These are phyloP conservation scores for Galago senegalensis DNA, from an alignment of 2,797 vertebrate species.

Conservation along the genomic window DNA sequence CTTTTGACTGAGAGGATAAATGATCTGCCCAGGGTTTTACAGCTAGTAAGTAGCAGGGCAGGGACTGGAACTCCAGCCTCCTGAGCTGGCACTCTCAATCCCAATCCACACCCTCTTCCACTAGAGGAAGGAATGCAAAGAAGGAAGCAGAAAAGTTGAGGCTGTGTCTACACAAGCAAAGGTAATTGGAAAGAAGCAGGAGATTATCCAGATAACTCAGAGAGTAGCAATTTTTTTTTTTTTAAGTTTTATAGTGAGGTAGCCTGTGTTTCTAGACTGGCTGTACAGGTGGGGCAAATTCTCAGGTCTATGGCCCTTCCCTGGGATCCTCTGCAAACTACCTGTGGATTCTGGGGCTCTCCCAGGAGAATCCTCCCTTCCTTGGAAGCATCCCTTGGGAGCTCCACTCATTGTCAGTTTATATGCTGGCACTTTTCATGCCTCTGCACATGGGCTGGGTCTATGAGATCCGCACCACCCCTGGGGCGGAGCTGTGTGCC, in stretches of 20 bases:
- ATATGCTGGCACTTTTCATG: neutral
- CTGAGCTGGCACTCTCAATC: neutral
- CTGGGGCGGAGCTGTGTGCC: no score
- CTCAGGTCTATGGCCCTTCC: neutral
- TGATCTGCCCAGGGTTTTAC: neutral
- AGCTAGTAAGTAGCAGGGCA: neutral
- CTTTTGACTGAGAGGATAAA: neutral
- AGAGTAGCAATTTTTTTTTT: neutral
- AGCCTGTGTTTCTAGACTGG: neutral
- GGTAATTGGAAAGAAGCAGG: neutral
- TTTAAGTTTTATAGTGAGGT: neutral
- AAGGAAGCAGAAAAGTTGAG: neutral
- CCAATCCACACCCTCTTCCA: neutral
- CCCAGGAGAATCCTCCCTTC: neutral
- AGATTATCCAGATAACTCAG: constrained; percentile 23
- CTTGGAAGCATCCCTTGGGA: neutral
- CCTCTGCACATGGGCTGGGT: neutral
- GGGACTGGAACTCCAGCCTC: neutral
- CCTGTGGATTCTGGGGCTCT: neutral
- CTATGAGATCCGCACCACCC: neutral
- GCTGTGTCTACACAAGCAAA: neutral
- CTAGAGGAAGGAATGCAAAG: neutral
- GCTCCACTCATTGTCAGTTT: neutral
- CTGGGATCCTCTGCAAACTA: neutral
- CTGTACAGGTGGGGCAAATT: neutral